phyloP scores from a whole-genome alignment of 2,888 invertebrate genomes.

The Atherix ibis region DNA sequence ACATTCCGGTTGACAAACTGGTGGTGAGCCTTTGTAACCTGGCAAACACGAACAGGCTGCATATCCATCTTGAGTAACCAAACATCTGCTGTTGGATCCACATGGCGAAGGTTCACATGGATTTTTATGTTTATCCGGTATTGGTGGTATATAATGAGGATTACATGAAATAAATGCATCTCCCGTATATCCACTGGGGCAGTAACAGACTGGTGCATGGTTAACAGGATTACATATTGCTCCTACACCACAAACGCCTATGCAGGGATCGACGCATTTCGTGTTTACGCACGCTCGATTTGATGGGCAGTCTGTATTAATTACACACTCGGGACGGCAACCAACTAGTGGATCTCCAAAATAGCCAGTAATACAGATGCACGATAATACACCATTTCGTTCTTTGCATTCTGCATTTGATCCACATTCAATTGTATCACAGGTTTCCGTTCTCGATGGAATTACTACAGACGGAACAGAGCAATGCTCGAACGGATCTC shows the following conservation, averaged over 20 bases:
- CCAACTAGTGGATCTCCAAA: slow-evolving; percentile 65
- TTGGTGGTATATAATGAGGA: slow-evolving; percentile 33
- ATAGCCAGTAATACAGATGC: slow-evolving; percentile 57
- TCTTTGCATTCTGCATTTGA: slow-evolving; percentile 55
- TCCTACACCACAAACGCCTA: slow-evolving; percentile 56
- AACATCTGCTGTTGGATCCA: slow-evolving; percentile 62
- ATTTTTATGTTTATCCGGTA: slow-evolving; percentile 34
- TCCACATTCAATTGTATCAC: slow-evolving; percentile 55
- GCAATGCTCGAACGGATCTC: slow-evolving; percentile 67
- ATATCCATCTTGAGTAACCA: slow-evolving; percentile 50
- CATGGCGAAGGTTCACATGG: slow-evolving; percentile 73
- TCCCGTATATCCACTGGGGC: slow-evolving; percentile 51
- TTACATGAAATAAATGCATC: slow-evolving; percentile 62
- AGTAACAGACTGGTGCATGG: slow-evolving; percentile 63
- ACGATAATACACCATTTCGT: slow-evolving; percentile 45
- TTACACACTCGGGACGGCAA: slow-evolving; percentile 66
- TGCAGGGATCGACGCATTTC: slow-evolving; percentile 62
- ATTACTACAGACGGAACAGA: slow-evolving; percentile 35
- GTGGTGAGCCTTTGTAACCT: slow-evolving; percentile 61
- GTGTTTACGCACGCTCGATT: slow-evolving; percentile 60
- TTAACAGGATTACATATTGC: slow-evolving; percentile 57
- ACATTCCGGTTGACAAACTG: slow-evolving; percentile 73
- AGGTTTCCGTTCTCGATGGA: slow-evolving; percentile 34
- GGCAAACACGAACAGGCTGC: slow-evolving; percentile 68
- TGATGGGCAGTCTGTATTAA: slow-evolving; percentile 60